Evolutionary conservation across 2,797 vertebrate genomes (phyloP), one percentile per base, ranked within the genome.

Genomic region (Sebastes hubbsi): DNA sequence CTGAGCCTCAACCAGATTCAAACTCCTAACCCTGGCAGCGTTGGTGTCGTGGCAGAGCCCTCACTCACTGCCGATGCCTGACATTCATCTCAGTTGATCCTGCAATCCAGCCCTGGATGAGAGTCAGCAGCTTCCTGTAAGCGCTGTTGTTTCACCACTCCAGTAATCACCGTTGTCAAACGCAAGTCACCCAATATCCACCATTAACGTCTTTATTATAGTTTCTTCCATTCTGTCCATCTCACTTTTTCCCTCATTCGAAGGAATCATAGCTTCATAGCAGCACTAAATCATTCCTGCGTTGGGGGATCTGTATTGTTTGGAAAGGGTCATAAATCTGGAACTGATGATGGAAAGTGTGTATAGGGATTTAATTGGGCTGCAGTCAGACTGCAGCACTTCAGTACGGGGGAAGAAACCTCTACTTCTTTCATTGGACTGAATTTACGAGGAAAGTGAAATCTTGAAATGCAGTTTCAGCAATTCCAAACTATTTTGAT

Each of bases 61-160:
- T 70, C 54, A 27, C 77, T 84, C 60, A 4, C 63, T 30, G 60
- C 69, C 67, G 75, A 71, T 71, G 84, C 36, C 72, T 82, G 72
- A 82, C 77, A 72, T 78, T 30, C 76, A 75, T 79, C 78, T 72
- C 56, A 22, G 58, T 54, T 29, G 56, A 82, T 85, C 74, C 78
- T 56, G 64, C 61, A 46, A 65, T 82, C 77, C 87, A 81, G 64
- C 46, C 24, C 78, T 91, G 92, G 91, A 87, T 25, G 34, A 3
- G 70, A 87, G 65, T 92, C 91, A 83, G 71, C 83, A 84, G 86
- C 90, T 92, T 93, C 91, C 88, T 92, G 89, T 88, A 92, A 93
- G 80, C 60, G 79, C 82, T 73, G 88, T 85, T 84, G 89, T 91
- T 90, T 92, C 82, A 90, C 83, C 80, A 75, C 85, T 77, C 63